Evolutionary conservation across 2,888 invertebrate species (phyloP), one percentile per base, ranked within the genome.

Genomic region (Physocephala rufipes): DNA sequence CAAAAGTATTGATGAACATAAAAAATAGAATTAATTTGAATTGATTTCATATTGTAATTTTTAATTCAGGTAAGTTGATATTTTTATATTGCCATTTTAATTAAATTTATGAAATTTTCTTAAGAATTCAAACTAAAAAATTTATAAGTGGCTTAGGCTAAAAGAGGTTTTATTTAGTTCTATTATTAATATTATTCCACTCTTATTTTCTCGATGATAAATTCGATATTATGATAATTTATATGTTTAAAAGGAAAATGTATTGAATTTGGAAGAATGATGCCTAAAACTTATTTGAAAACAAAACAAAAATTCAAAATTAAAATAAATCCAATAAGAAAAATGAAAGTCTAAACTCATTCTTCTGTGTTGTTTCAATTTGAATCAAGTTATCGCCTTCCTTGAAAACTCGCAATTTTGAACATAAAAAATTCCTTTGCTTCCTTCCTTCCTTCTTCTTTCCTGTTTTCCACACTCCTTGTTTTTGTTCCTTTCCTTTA

Each of bases 341-440:
- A 63, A 73, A 74, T 71, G n/a, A 76, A 74, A 71, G 73, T 72
- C 72, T 72, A 72, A 76, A 72, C 70, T 72, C 74, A 75, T n/a
- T n/a, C n/a, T n/a, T 73, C 63, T 76, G 74, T 76, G 75, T 76
- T 74, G 74, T 71, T 71, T 70, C 58, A 74, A 71, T n/a, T 68
- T 45, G 55, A 67, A 53, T 63, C 28, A 24, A 19, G 4, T 49
- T 53, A 12, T 51, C 64, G 67, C 72, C 70, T 75, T 47, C n/a
- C 9, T 55, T 24, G 2, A 55, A 55, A 51, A 21, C 3, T 51
- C 3, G 5, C n/a, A 21, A 19, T 5, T 51, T 51, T 19, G 9
- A 26, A 58, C 15, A 21, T 5, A 58, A 24, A 15, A 4, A 58
- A 15, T 21, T 45, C 15, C 45, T 15, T 55, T 19, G 13, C 55